Base-by-base conservation (phyloP, 2,888 invertebrate species). In the Saturnia pavonia region DNA sequence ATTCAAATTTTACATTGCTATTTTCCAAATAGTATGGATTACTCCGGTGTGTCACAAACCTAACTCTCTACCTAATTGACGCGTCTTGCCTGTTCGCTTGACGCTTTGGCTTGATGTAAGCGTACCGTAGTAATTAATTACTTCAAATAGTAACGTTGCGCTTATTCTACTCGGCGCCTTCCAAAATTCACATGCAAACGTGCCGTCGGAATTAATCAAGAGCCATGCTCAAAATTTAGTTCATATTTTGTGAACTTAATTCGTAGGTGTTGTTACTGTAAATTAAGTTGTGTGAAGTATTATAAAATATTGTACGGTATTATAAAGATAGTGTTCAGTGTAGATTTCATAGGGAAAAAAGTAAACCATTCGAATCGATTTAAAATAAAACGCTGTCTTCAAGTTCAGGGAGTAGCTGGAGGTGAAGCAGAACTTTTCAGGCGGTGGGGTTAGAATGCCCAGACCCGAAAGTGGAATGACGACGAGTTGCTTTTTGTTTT, bases 91-190 rank as follows among this genome's bases (percentile, higher is more conserved):
- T 69, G 71, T 71, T 70, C 76, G 69, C 51, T 67, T 67, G 45
- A 48, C 43, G 57, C 70, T 51, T 70, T 70, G 73, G 77, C 76
- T 79, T 77, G 78, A 79, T 82, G 80, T 82, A 85, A 82, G 80
- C 78, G 76, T 79, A 25, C 66, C 66, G 69, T 57, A 54, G 80
- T 84, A 85, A 86, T 87, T 86, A 88, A 87, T 88, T 81, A 81
- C 84, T 85, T 78, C 80, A 82, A 82, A 68, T 79, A 82, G 80
- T 80, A 80, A 76, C 71, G 74, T 73, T 74, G 78, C 74, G 74
- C 74, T 78, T 78, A 78, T 72, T 63, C 63, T 40, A 34, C 63
- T 27, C 63, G 63, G 40, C 63, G 63, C 63, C 34, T 34, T 34
- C 63, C 63, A 40, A 57, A 57, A 57, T 40, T 63, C 63, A 63